These are phyloP conservation scores for Trichonephila clavipes DNA, from an alignment of 1,140 invertebrate genomes.

Conservation along the genomic window DNA sequence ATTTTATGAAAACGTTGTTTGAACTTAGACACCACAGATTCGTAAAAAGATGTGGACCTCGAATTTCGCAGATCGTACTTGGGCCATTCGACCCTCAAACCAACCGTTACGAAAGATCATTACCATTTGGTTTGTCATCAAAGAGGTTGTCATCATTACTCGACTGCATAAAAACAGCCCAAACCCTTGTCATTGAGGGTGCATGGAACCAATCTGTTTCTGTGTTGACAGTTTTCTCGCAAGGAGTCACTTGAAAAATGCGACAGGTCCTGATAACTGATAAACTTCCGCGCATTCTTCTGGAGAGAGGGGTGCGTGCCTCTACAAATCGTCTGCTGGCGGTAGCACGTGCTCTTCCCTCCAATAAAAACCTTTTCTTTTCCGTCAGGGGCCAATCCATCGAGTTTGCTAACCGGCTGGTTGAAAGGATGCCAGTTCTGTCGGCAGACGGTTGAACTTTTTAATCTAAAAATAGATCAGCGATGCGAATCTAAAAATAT, in stretches of 20 bases:
- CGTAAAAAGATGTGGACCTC: no score
- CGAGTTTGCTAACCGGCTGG: not conserved
- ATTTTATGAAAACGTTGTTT: no score
- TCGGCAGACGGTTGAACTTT: constrained; percentile 55
- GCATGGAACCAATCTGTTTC: constrained; percentile 17
- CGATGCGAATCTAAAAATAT: constrained; percentile 54
- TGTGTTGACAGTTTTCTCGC: constrained; percentile 22
- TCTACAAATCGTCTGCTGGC: constrained; percentile 6
- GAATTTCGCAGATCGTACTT: no score
- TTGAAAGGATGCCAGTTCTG: constrained; percentile 33
- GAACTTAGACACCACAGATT: no score
- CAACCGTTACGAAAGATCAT: no score
- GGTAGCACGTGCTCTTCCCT: not conserved
- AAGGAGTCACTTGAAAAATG: constrained; percentile 9
- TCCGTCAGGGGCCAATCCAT: not conserved
- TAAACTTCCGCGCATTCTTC: constrained; percentile 24
- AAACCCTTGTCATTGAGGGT: not conserved
- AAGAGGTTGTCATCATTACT: not conserved
- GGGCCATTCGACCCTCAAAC: no score
- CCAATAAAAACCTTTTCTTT: not conserved
- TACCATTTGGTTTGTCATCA: no score
- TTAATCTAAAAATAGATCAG: constrained; percentile 45
- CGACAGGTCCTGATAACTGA: constrained; percentile 8
- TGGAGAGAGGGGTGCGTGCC: not conserved
- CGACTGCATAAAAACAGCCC: not conserved